Evolutionary conservation across 2,113 vertebrate species (phyloP), one percentile per base, ranked within the genome.

Genomic region (Callospermophilus lateralis): DNA sequence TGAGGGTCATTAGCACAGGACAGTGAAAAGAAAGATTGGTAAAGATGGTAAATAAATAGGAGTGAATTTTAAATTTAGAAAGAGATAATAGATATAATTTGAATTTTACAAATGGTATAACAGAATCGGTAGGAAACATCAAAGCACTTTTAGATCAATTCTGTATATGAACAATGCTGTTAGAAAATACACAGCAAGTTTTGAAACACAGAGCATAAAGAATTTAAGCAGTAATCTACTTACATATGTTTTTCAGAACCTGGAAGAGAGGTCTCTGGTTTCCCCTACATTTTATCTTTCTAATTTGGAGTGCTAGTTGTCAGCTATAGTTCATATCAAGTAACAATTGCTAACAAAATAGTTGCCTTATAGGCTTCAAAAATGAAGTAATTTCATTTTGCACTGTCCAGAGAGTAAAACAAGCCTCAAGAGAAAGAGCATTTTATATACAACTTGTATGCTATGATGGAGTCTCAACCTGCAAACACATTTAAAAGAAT

Each of bases 41-140:
- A 72, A 93, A 85, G 55, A 67, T 30, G 65, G 70, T 39, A 86
- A 83, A 17, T 42, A 74, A 94, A 74, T 22, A 76, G n/a, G 63
- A 73, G 58, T 65, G 84, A 92, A 89, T 45, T 34, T 72, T 10
- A 37, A 84, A 95, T 79, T 89, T 84, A 84, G 86, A 90, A 93
- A 53, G n/a, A 79, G 16, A 9, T 61, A 91, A 67, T 48, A 73
- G 67, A n/a, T 73, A 58, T 16, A 92, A 79, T 85, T 95, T 28
- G 70, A 9, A 79, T 76, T 96, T 90, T 83, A 81, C 13, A 24
- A 19, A 42, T 42, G 65, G 6, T 90, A 20, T 85, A 39, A 39
- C n/a, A 19, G 58, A 78, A 85, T 10, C 58, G 32, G 68, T n/a
- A 78, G 72, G 80, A 95, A 77, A 74, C 51, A 6, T 39, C 70